phyloP scores from a whole-genome alignment of 2,113 vertebrate species.

The Machaerirhynchus nigripectus region DNA sequence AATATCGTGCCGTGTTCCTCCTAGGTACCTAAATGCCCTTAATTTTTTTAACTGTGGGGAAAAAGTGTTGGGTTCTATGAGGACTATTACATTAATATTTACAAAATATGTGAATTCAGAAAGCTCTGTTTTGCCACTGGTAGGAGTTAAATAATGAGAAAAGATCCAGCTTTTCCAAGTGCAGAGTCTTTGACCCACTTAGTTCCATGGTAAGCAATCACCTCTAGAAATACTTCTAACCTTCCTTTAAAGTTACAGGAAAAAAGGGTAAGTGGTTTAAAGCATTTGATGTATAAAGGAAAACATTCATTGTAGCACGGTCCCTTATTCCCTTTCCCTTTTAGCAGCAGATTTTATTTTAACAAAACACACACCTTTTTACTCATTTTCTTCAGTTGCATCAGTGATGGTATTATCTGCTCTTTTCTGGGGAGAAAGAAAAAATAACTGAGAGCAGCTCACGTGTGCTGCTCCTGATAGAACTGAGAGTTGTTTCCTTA shows the following conservation, averaged over 20 bases:
- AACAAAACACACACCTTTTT: background rate
- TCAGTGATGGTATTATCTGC: background rate
- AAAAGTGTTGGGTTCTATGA: fast-evolving
- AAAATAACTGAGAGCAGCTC: background rate
- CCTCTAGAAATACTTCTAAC: slow-evolving; percentile 24
- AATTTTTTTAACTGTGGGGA: background rate
- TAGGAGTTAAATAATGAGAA: background rate
- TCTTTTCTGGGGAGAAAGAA: background rate
- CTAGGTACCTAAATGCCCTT: background rate
- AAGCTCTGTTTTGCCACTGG: background rate
- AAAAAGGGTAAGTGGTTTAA: slow-evolving; percentile 18
- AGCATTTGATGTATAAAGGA: slow-evolving; percentile 10
- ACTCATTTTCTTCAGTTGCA: background rate
- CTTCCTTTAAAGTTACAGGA: background rate
- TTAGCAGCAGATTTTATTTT: background rate
- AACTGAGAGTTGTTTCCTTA: background rate
- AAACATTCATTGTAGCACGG: slow-evolving; percentile 6
- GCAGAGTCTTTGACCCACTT: background rate
- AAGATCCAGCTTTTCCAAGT: background rate
- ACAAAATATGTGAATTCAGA: background rate
- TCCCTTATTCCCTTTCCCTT: background rate
- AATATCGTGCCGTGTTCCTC: background rate
- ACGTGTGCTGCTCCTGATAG: background rate
- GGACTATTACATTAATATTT: background rate
- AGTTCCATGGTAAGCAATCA: background rate